A percentile compares a stretch with the other conserved stretches of the same genome.
Evolutionary conservation across 2,797 vertebrate genomes (phyloP).

Genomic region (Fistularia tabacaria): DNA sequence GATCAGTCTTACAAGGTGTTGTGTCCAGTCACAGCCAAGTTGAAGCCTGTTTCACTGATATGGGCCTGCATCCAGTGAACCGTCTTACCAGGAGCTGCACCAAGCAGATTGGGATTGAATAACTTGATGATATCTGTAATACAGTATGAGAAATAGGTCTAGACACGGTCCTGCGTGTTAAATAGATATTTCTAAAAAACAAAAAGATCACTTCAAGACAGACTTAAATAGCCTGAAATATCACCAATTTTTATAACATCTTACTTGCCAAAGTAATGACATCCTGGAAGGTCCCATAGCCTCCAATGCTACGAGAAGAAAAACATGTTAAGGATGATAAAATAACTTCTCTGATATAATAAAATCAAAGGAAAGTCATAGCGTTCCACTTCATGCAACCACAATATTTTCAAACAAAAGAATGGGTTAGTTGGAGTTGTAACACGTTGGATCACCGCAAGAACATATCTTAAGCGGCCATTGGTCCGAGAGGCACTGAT

Average conservation of each 20-base stretch:
- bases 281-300: slow-evolving; percentile 73
- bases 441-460: background rate
- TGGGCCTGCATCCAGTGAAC: slow-evolving; percentile 68
- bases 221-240: background rate
- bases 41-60: slow-evolving; percentile 75
- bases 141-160: background rate
- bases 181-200: background rate
- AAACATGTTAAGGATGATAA: background rate
- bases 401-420: too few relatives aligned
- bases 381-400: background rate
- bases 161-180: too few relatives aligned
- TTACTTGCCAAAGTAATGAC: slow-evolving; percentile 82
- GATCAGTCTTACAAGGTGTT: slow-evolving; percentile 73
- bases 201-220: background rate
- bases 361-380: background rate
- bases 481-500: background rate
- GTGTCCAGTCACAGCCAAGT: slow-evolving; percentile 80
- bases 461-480: background rate
- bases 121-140: slow-evolving; percentile 75
- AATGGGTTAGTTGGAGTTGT: too few relatives aligned
- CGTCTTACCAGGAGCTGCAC: slow-evolving; percentile 70
- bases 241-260: slow-evolving; percentile 17
- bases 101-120: slow-evolving; percentile 76
- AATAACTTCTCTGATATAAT: background rate
- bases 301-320: slow-evolving; percentile 72